phyloP scores from a whole-genome alignment of 2,797 vertebrate species.

The Scarus forsteni region DNA sequence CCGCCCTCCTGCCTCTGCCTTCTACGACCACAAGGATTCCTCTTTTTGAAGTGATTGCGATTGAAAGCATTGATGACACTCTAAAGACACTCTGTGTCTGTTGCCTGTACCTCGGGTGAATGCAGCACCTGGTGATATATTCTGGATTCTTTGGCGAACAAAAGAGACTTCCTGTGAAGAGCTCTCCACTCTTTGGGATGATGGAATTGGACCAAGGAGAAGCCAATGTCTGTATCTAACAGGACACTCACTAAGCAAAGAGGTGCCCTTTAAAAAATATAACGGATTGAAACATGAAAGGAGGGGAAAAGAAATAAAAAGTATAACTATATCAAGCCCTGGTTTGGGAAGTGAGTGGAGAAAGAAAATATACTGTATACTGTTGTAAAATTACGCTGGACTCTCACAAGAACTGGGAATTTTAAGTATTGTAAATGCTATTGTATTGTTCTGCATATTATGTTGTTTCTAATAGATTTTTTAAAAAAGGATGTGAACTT shows the following conservation, averaged over 20 bases:
- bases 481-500: constrained; percentile 96
- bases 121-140: constrained; percentile 82
- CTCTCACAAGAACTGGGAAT: constrained; percentile 96
- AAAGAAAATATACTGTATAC: constrained; percentile 94
- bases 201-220: constrained; percentile 91
- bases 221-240: constrained; percentile 89
- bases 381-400: constrained; percentile 95
- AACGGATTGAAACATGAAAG: constrained; percentile 69
- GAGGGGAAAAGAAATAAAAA: constrained; percentile 77
- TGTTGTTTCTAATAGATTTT: constrained; percentile 99
- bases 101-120: constrained; percentile 75
- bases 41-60: constrained; percentile 74
- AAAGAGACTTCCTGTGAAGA: constrained; percentile 86
- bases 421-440: constrained; percentile 99
- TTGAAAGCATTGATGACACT: constrained; percentile 67
- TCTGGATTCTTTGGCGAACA: constrained; percentile 74
- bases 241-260: constrained; percentile 90
- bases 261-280: constrained; percentile 88
- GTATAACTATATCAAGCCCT: constrained; percentile 89
- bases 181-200: constrained; percentile 86
- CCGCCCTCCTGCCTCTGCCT: constrained; percentile 63
- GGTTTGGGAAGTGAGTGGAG: constrained; percentile 83
- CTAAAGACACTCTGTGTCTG: constrained; percentile 71
- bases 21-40: constrained; percentile 78
- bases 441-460: constrained; percentile 99